These are phyloP conservation scores for Nebria salina DNA, from an alignment of 2,888 invertebrate genomes.

Conservation along the genomic window DNA sequence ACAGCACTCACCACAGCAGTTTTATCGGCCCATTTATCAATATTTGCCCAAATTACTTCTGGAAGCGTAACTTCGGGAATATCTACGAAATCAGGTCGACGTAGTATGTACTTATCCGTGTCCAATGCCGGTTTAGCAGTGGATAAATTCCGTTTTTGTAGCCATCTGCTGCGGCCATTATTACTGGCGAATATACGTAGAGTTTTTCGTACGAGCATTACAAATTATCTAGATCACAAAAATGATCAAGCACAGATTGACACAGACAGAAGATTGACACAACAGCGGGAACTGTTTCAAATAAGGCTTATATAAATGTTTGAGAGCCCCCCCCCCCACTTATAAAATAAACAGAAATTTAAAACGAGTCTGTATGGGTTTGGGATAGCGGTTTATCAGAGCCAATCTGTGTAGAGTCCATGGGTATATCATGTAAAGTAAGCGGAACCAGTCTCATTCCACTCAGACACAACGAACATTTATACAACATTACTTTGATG, in stretches of 20 bases:
- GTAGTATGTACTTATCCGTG: slow-evolving; percentile 6
- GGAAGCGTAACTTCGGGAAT: slow-evolving; percentile 37
- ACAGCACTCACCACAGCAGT: slow-evolving; percentile 26
- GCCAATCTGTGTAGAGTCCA: not conserved
- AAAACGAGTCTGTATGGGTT: not conserved
- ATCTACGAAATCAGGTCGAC: slow-evolving; percentile 11
- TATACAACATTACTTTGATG: too few relatives aligned
- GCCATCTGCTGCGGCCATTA: not conserved
- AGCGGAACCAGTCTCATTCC: not conserved
- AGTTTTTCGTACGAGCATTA: slow-evolving; percentile 26
- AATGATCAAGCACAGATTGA: not conserved
- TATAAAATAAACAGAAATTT: not conserved
- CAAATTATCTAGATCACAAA: not conserved
- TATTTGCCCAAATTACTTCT: slow-evolving; percentile 23
- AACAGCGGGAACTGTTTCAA: not conserved
- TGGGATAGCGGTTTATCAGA: not conserved
- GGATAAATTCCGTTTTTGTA: slow-evolving; percentile 9
- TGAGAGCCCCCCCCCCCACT: not conserved
- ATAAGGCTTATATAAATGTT: not conserved
- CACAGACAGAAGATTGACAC: not conserved
- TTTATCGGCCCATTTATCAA: slow-evolving; percentile 33
- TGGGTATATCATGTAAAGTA: not conserved
- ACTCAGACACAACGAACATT: too few relatives aligned
- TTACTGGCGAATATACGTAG: slow-evolving; percentile 12
- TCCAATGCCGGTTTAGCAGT: slow-evolving; percentile 22